phyloP scores from a whole-genome alignment of 2,797 vertebrate genomes.

The Brotogeris chrysoptera region DNA sequence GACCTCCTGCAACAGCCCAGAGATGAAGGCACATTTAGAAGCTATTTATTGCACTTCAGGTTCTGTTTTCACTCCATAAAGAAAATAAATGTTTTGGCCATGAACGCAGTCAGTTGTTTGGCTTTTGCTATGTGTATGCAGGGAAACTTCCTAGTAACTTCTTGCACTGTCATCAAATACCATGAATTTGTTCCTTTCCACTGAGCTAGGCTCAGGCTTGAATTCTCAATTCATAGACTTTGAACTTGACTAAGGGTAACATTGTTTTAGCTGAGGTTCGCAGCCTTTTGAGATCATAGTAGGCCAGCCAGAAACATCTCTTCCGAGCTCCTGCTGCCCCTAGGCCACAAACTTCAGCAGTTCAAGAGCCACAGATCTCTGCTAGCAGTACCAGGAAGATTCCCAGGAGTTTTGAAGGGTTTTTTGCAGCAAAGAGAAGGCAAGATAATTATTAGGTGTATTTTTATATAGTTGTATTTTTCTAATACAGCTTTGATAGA shows the following conservation, averaged over 20 bases:
- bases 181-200: conserved; percentile 42
- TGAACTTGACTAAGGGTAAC: conserved; percentile 52
- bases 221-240: conserved; percentile 18
- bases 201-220: neutral
- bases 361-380: neutral
- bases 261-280: conserved; percentile 50
- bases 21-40: conserved; percentile 22
- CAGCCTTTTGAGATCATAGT: conserved; percentile 4
- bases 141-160: conserved; percentile 26
- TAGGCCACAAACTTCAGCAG: neutral
- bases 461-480: neutral
- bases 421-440: neutral
- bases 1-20: neutral
- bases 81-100: conserved; percentile 34
- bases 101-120: conserved; percentile 2
- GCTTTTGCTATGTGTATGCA: neutral
- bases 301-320: conserved; percentile 31
- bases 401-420: neutral
- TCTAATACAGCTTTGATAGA: neutral
- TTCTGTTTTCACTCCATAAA: conserved; percentile 43
- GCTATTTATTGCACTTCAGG: neutral
- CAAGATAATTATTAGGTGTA: neutral
- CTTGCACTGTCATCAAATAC: conserved; percentile 65
- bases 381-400: neutral
- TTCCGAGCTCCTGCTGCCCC: neutral